Conservation (phyloP, 2,797 vertebrate species). For the Hippopotamyrus pictus region DNA sequence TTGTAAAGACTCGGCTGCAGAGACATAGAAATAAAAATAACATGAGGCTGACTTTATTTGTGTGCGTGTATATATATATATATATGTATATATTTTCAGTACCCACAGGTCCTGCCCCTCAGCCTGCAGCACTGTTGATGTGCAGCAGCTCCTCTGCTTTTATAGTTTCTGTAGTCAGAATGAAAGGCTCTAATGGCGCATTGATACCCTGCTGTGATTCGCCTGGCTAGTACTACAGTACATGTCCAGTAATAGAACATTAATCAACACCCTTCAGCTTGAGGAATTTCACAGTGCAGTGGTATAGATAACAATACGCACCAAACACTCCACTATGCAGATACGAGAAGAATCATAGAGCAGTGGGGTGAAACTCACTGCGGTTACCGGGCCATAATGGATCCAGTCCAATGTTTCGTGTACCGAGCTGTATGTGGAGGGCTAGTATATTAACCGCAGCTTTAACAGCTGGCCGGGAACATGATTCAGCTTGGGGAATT, state of each 20-base stretch:
- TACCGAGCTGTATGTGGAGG: neutral
- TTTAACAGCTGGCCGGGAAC: neutral
- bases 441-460: neutral
- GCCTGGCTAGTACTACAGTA: neutral
- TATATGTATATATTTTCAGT: neutral
- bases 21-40: neutral
- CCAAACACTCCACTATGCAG: neutral
- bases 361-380: neutral
- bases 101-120: neutral
- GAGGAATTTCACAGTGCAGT: neutral
- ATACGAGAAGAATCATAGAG: neutral
- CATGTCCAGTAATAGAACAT: neutral
- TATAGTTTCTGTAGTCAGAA: neutral
- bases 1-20: neutral
- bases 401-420: neutral
- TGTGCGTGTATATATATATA: neutral
- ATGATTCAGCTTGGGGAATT: neutral
- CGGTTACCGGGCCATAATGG: neutral
- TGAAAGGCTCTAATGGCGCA: neutral
- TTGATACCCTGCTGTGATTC: neutral
- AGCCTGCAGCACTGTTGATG: neutral
- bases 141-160: neutral
- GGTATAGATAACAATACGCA: neutral
- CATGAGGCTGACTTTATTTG: neutral
- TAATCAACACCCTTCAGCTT: neutral